Conservation (phyloP, 2,888 invertebrate species). For the Polylopha cassiicola region DNA sequence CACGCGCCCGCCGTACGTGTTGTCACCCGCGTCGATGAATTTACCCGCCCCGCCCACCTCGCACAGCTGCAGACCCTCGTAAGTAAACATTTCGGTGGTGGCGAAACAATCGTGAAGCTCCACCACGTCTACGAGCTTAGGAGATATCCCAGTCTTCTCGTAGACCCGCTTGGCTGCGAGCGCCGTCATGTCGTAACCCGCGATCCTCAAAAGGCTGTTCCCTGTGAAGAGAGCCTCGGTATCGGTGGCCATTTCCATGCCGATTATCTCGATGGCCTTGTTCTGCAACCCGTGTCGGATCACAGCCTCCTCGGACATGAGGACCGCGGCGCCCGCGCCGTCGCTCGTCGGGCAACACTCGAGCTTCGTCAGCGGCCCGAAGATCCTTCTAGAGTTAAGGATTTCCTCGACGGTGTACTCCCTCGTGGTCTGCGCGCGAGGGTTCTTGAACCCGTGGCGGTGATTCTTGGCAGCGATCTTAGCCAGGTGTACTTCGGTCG, state of each 20-base stretch:
- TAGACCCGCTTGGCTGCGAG: conserved; percentile 88
- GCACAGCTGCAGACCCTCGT: conserved; percentile 96
- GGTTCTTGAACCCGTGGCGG: conserved; percentile 96
- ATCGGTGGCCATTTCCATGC: conserved; percentile 98
- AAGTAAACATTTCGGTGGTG: conserved; percentile 96
- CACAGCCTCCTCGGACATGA: conserved; percentile 95
- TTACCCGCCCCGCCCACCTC: conserved; percentile 92
- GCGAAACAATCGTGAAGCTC: conserved; percentile 99
- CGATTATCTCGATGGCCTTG: conserved; percentile 94
- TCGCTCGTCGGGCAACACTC: conserved; percentile 99
- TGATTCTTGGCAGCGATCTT: conserved; percentile 99
- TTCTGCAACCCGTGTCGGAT: conserved; percentile 87
- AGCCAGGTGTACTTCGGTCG: conserved; percentile 94
- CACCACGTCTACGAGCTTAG: conserved; percentile 92
- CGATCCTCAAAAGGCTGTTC: conserved; percentile 84
- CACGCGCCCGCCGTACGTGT: conserved; percentile 97
- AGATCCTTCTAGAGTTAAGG: conserved; percentile 88
- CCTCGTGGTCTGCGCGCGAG: conserved; percentile 96
- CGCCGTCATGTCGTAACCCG: conserved; percentile 96
- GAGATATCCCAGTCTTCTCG: conserved; percentile 83
- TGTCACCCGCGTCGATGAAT: conserved; percentile 94
- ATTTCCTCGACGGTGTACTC: conserved; percentile 95
- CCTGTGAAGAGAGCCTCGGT: conserved; percentile 89
- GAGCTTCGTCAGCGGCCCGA: conserved; percentile 94
- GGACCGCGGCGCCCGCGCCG: conserved; percentile 94